Conservation (phyloP, 2,888 invertebrate species). For the Octodonta nipae region DNA sequence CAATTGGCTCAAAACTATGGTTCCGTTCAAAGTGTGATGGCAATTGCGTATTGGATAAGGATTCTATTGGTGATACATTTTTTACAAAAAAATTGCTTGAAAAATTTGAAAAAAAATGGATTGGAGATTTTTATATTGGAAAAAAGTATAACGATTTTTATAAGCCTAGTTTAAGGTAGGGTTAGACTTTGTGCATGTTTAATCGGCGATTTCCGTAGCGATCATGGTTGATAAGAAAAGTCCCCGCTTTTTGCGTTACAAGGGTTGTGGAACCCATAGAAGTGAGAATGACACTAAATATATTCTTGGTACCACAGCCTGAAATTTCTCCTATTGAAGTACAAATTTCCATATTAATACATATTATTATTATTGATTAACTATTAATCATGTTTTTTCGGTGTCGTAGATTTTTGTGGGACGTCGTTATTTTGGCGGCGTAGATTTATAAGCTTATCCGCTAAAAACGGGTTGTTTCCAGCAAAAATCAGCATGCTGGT, state of each 20-base stretch:
- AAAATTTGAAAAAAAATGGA: slow-evolving; percentile 16
- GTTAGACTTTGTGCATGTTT: slow-evolving; percentile 12
- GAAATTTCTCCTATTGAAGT: slow-evolving; percentile 32
- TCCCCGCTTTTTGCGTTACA: slow-evolving; percentile 28
- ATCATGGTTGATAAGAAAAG: slow-evolving; percentile 30
- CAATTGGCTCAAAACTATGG: slow-evolving; percentile 22
- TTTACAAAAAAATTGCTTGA: slow-evolving; percentile 19
- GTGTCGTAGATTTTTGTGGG: slow-evolving; percentile 31
- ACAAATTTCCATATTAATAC: slow-evolving; percentile 32
- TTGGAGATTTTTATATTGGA: slow-evolving; percentile 14
- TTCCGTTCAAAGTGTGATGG: slow-evolving; percentile 18
- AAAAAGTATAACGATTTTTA: slow-evolving; percentile 23
- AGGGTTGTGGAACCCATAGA: neutral
- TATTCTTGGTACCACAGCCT: slow-evolving; percentile 17
- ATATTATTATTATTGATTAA: slow-evolving; percentile 24
- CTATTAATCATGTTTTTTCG: slow-evolving; percentile 29
- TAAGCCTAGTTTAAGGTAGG: slow-evolving; percentile 15
- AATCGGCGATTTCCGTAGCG: slow-evolving; percentile 9
- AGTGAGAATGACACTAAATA: too few species aligned
- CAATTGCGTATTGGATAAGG: slow-evolving; percentile 8
- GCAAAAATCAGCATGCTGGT: too few species aligned
- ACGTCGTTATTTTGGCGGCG: slow-evolving; percentile 19
- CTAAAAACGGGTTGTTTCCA: slow-evolving; percentile 13
- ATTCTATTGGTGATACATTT: slow-evolving; percentile 24
- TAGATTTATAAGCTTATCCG: too few species aligned